A percentile compares a stretch with the other conserved stretches of the same genome.
These are phyloP conservation scores for Leptoteleia sp. DNA, from an alignment of 1,140 invertebrate genomes.

Conservation along the genomic window DNA sequence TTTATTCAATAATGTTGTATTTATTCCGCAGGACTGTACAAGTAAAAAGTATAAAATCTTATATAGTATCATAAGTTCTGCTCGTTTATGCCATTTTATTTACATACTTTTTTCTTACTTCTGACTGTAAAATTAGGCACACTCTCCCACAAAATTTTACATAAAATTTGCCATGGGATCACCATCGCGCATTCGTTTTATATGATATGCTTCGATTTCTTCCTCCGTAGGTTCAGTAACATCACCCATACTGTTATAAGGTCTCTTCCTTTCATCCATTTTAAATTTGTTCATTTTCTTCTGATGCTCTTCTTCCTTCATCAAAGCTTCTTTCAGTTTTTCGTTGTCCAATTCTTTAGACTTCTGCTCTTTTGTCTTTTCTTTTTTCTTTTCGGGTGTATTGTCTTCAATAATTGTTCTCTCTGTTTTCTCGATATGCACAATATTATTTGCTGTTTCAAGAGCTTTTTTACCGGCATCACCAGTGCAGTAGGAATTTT, in stretches of 20 bases:
- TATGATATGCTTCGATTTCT: constrained; percentile 95
- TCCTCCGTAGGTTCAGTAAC: constrained; percentile 92
- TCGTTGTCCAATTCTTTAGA: constrained; percentile 83
- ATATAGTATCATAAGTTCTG: no score
- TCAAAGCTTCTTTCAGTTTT: constrained; percentile 83
- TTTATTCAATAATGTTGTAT: no score
- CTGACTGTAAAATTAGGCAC: no score
- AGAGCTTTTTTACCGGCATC: constrained; percentile 85
- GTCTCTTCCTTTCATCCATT: constrained; percentile 93
- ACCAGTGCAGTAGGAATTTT: constrained; percentile 94
- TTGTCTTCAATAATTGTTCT: constrained; percentile 22
- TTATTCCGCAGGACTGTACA: no score
- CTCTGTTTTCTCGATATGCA: constrained; percentile 10
- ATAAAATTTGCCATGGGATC: constrained; percentile 94
- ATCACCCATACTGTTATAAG: constrained; percentile 94
- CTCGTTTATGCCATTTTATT: no score
- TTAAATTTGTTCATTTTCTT: constrained; percentile 84
- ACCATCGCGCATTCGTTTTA: constrained; percentile 91
- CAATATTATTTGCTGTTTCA: constrained; percentile 53
- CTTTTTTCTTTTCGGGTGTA: no score
- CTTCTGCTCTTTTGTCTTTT: constrained; percentile 80
- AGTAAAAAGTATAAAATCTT: no score
- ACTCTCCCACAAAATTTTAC: no score
- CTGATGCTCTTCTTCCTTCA: constrained; percentile 85
- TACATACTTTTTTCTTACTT: no score